These are phyloP conservation scores for Caenorhabditis latens DNA, from an alignment of 1,140 invertebrate species.

Conservation along the genomic window DNA sequence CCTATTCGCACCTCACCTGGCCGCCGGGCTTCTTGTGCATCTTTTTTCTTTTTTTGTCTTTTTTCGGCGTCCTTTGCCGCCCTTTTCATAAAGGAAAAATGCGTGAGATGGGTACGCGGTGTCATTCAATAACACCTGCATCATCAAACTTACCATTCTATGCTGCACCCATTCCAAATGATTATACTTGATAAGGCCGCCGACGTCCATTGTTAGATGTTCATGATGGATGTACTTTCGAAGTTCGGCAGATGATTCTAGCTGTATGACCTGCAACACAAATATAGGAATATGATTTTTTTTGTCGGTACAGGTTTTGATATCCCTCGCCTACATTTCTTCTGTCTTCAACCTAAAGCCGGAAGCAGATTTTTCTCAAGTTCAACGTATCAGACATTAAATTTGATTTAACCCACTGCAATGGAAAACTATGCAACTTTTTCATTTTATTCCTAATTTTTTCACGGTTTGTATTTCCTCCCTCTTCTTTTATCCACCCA, in stretches of 20 bases:
- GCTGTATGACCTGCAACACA: conserved; percentile 79
- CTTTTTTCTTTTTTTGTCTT: not conserved
- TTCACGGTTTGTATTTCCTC: not conserved
- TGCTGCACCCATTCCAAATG: conserved; percentile 96
- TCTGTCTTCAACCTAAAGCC: not conserved
- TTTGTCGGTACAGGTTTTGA: not conserved
- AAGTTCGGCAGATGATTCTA: conserved; percentile 82
- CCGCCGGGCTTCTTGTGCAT: conserved; percentile 41
- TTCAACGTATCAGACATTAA: too few species aligned
- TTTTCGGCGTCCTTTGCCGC: not conserved
- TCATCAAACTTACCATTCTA: conserved; percentile 85
- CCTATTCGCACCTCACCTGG: conserved; percentile 35
- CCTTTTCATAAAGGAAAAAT: conserved; percentile 26
- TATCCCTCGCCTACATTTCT: not conserved
- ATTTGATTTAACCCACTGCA: too few species aligned
- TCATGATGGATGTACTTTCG: conserved; percentile 87
- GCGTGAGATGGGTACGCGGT: not conserved
- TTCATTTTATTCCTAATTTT: not conserved
- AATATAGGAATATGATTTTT: not conserved
- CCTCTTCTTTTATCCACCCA: not conserved
- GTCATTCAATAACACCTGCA: conserved; percentile 19
- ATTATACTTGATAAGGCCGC: conserved; percentile 89
- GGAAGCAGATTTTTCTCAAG: too few species aligned
- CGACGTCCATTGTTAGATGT: conserved; percentile 89
- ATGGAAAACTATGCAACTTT: not conserved